Base-by-base conservation (phyloP, 2,888 invertebrate genomes). In the Sesia apiformis region DNA sequence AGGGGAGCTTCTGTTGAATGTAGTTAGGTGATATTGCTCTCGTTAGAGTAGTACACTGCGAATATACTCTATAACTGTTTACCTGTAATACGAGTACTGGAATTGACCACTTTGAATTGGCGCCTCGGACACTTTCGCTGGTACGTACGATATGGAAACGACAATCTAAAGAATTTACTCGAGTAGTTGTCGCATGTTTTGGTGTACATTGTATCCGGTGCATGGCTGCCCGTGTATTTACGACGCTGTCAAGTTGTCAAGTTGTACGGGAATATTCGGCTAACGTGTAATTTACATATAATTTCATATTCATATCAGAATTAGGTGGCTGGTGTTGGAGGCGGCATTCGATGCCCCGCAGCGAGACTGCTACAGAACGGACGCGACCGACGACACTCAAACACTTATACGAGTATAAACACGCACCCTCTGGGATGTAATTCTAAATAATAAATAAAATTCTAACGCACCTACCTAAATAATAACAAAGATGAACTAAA, bases 251-350 rank as follows among this genome's bases (percentile, higher is more conserved):
- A 78, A 83, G 77, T 81, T 84, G 81, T 84, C 81, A 81, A 82
- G 73, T 80, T 76, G 69, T 67, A 72, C 72, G 72, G 77, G 69
- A 81, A 81, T 75, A 81, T 84, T 84, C 78, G 79, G 78, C 63
- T 70, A 70, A 76, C 73, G 23, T 23, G n/a, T n/a, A n/a, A 86
- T 85, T 85, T 77, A 77, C 82, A 84, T 86, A 84, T 73, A 77
- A 84, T 84, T 85, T 84, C 81, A 85, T 84, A 84, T 85, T 85
- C 84, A 86, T 84, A 81, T 78, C 74, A 76, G 80, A 81, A 84
- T 84, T 83, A 81, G 82, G 77, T 79, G 69, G 71, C 63, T 64
- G 69, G 62, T 60, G 70, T 63, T 61, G 55, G 53, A 53, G 55
- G 65, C 63, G 65, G 69, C 63, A 69, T 64, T 70, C 69, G 71